Percentiles rank a stretch among this genome's conserved stretches.
Conservation (phyloP, 2,113 vertebrate species). For the Nycticorax nycticorax region DNA sequence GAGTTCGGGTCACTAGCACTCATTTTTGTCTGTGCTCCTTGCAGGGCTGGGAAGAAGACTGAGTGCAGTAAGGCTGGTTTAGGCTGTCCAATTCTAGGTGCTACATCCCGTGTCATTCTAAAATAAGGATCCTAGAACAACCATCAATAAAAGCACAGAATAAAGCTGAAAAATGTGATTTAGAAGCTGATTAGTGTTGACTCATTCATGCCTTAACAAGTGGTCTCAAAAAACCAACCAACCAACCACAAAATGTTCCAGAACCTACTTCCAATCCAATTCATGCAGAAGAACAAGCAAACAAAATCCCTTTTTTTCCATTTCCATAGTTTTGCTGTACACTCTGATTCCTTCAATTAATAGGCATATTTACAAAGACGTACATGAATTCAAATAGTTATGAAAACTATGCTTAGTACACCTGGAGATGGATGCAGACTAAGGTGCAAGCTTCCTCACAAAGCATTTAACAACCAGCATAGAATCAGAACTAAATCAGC, state of each 20-base stretch:
- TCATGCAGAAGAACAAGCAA: background rate
- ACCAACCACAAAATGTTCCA: background rate
- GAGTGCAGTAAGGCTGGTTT: constrained; percentile 96
- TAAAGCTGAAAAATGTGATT: background rate
- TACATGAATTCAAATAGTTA: background rate
- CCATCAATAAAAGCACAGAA: background rate
- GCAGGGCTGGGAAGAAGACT: constrained; percentile 94
- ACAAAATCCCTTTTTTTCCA: background rate
- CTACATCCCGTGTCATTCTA: constrained; percentile 96
- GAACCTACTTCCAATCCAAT: background rate
- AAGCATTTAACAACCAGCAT: background rate
- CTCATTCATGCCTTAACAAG: background rate
- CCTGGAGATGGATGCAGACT: background rate
- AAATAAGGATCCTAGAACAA: constrained; percentile 92
- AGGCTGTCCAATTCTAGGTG: constrained; percentile 87
- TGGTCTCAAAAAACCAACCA: background rate
- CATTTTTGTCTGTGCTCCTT: constrained; percentile 98
- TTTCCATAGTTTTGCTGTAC: background rate
- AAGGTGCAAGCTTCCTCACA: background rate
- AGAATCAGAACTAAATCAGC: background rate
- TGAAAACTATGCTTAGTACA: background rate
- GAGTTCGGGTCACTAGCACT: constrained; percentile 95
- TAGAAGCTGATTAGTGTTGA: background rate
- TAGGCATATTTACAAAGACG: background rate
- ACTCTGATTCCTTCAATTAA: background rate